These are phyloP conservation scores for Lamproptera curius DNA, from an alignment of 2,888 invertebrate genomes.

Conservation along the genomic window DNA sequence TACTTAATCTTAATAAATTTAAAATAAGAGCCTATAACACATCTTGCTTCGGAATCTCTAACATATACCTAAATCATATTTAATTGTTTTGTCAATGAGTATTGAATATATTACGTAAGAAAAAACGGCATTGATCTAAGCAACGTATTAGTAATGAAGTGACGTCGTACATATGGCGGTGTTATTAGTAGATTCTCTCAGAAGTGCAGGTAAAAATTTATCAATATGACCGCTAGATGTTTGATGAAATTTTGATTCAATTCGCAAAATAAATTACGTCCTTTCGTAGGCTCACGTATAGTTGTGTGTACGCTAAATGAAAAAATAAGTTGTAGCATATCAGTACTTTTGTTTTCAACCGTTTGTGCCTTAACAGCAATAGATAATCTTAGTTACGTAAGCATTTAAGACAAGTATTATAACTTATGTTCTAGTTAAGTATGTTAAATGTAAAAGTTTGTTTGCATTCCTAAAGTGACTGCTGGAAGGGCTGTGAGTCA, in stretches of 20 bases:
- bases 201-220: too few species aligned
- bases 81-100: neutral
- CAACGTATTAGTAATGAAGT: too few species aligned
- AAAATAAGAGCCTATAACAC: neutral
- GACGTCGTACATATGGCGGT: too few species aligned
- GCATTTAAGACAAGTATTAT: constrained; percentile 28
- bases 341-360: neutral
- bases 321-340: neutral
- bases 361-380: constrained; percentile 19
- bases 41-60: too few species aligned
- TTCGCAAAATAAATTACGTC: neutral
- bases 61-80: neutral
- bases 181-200: too few species aligned
- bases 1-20: neutral
- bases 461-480: constrained; percentile 7
- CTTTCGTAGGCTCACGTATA: neutral
- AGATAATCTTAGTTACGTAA: constrained; percentile 10
- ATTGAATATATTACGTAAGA: too few species aligned
- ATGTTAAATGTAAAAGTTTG: constrained; percentile 1
- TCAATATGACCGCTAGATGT: too few species aligned
- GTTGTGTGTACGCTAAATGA: neutral
- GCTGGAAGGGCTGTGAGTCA: constrained; percentile 6
- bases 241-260: neutral
- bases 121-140: too few species aligned
- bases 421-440: constrained; percentile 17